Conservation (phyloP, 2,113 vertebrate genomes). For the Phainopepla nitens region DNA sequence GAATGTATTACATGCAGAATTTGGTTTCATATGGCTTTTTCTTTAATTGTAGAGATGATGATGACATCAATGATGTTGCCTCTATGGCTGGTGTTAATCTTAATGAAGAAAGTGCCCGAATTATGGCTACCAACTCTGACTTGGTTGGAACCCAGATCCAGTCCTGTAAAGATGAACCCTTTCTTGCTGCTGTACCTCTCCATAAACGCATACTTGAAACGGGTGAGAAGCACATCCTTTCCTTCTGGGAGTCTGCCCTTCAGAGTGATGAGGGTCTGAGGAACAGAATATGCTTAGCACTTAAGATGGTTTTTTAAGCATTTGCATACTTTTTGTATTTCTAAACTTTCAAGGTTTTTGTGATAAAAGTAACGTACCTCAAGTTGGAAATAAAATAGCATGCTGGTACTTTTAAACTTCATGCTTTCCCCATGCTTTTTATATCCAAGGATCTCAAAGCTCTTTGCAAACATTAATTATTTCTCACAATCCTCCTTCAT, state of each 20-base stretch:
- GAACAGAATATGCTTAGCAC: background rate
- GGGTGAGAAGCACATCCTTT: slow-evolving; percentile 66
- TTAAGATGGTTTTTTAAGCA: background rate
- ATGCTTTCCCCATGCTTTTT: background rate
- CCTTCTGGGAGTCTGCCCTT: background rate
- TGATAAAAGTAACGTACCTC: background rate
- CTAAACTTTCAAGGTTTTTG: slow-evolving; percentile 34
- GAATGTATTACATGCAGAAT: background rate
- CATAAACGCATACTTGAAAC: slow-evolving; percentile 84
- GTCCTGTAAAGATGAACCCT: slow-evolving; percentile 86
- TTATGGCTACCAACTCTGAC: slow-evolving; percentile 84
- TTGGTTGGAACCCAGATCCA: slow-evolving; percentile 83
- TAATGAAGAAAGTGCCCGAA: slow-evolving; percentile 84
- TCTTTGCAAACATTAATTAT: slow-evolving; percentile 54
- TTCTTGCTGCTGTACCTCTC: slow-evolving; percentile 80
- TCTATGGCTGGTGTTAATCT: slow-evolving; percentile 88
- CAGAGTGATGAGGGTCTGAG: background rate
- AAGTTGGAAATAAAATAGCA: background rate
- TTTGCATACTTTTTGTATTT: background rate
- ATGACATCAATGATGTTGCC: slow-evolving; percentile 87
- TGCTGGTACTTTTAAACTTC: background rate
- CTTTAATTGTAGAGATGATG: slow-evolving; percentile 76
- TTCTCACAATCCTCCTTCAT: slow-evolving; percentile 33
- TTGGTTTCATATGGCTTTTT: background rate
- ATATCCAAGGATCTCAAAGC: slow-evolving; percentile 32